phyloP scores from a whole-genome alignment of 2,113 vertebrate species.

The Melanostigma gelatinosum region DNA sequence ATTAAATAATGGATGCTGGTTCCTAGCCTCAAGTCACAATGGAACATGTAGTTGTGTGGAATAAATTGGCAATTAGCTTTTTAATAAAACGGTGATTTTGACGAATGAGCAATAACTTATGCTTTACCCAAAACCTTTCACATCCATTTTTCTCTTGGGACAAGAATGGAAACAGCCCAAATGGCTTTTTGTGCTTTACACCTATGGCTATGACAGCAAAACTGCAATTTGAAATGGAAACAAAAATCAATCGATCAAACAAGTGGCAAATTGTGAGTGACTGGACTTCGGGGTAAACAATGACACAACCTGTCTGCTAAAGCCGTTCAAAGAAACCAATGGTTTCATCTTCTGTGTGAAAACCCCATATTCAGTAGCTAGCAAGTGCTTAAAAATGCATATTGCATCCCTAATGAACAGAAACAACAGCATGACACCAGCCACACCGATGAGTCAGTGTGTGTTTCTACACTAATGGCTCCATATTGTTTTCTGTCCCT shows the following conservation, averaged over 20 bases:
- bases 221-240: neutral
- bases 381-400: constrained; percentile 42
- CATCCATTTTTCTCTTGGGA: neutral
- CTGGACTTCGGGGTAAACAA: neutral
- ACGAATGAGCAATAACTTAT: constrained; percentile 14
- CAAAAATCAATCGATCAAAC: neutral
- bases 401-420: constrained; percentile 51
- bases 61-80: neutral
- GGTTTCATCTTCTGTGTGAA: constrained; percentile 11
- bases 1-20: neutral
- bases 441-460: constrained; percentile 54
- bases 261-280: neutral
- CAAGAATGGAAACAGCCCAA: constrained; percentile 1
- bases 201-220: neutral
- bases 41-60: neutral
- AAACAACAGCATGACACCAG: constrained; percentile 41
- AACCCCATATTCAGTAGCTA: constrained; percentile 17
- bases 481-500: constrained; percentile 49
- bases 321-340: neutral
- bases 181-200: neutral
- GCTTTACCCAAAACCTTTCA: neutral
- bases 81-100: constrained; percentile 1
- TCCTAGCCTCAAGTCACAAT: neutral
- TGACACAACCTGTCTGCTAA: neutral
- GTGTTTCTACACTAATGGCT: constrained; percentile 53